phyloP scores from a whole-genome alignment of 2,113 vertebrate genomes.

The Myrmecophaga tridactyla region DNA sequence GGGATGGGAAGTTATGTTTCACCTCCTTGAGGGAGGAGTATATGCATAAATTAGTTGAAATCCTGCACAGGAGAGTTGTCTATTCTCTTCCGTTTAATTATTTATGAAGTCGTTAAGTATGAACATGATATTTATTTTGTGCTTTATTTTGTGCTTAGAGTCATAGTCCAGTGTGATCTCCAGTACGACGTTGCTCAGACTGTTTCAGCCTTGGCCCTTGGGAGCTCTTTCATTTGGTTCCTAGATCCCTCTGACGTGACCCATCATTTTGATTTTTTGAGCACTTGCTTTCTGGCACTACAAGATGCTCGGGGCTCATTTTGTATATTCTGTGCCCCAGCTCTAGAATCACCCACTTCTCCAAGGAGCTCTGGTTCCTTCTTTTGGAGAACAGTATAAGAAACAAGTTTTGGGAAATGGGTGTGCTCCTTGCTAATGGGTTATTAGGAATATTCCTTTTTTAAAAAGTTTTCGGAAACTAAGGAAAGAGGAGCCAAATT shows the following conservation, averaged over 20 bases:
- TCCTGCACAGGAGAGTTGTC: neutral
- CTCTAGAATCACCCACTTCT: too few relatives aligned
- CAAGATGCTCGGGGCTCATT: too few relatives aligned
- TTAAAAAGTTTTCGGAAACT: neutral
- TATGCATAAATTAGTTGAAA: neutral
- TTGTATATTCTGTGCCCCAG: too few relatives aligned
- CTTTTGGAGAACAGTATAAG: too few relatives aligned
- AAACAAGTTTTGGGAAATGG: neutral
- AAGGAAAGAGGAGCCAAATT: neutral
- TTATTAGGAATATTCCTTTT: neutral
- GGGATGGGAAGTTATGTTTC: neutral
- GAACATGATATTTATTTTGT: neutral
- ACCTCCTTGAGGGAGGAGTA: neutral
- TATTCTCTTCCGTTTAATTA: neutral
- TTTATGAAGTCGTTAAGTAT: neutral
- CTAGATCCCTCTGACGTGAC: neutral
- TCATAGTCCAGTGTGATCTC: neutral
- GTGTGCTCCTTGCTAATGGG: too few relatives aligned
- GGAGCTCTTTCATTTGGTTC: neutral
- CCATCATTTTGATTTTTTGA: neutral
- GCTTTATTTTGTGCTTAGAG: neutral
- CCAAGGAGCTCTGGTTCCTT: too few relatives aligned
- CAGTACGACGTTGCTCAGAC: neutral
- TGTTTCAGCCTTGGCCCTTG: neutral
- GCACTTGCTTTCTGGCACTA: neutral